Conservation (phyloP, 2,888 invertebrate species). For the Tromatobia lineatoria region DNA sequence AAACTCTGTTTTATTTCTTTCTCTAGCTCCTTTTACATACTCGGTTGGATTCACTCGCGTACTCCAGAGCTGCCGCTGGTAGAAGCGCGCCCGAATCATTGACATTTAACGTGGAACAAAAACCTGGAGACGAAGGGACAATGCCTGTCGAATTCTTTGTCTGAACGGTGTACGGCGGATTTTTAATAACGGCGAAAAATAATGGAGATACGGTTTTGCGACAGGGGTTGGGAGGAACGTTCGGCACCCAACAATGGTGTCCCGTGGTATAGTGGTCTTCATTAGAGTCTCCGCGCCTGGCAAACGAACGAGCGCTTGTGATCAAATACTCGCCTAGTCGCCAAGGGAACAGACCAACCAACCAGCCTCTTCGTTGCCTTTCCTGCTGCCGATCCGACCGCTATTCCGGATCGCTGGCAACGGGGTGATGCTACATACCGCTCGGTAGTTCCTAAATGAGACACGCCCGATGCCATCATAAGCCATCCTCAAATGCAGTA, state of each 20-base stretch:
- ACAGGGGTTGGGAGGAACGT: constrained; percentile 24
- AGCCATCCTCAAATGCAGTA: constrained; percentile 41
- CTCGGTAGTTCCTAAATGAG: constrained; percentile 39
- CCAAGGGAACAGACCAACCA: constrained; percentile 63
- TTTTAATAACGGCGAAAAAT: constrained; percentile 85
- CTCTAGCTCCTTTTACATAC: constrained; percentile 58
- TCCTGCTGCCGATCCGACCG: constrained; percentile 44
- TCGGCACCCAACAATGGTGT: constrained; percentile 78
- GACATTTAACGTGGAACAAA: constrained; percentile 82
- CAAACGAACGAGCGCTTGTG: constrained; percentile 63
- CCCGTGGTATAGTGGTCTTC: constrained; percentile 76
- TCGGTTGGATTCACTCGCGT: constrained; percentile 68
- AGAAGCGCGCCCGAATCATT: constrained; percentile 80
- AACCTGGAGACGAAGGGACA: constrained; percentile 80
- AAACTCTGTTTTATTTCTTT: constrained; percentile 50
- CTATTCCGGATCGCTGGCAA: constrained; percentile 38
- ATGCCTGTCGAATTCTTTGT: constrained; percentile 84
- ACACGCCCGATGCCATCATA: constrained; percentile 44
- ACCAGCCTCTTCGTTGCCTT: constrained; percentile 23
- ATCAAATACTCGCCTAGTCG: constrained; percentile 74
- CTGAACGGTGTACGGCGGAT: constrained; percentile 74
- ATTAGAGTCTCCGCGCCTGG: constrained; percentile 75
- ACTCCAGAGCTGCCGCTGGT: constrained; percentile 63
- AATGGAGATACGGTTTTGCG: constrained; percentile 80
- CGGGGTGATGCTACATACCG: constrained; percentile 44